A percentile compares a stretch with the other conserved stretches of the same genome.
Evolutionary conservation across 2,888 invertebrate genomes (phyloP).

Genomic region (Silvanus unidentatus): DNA sequence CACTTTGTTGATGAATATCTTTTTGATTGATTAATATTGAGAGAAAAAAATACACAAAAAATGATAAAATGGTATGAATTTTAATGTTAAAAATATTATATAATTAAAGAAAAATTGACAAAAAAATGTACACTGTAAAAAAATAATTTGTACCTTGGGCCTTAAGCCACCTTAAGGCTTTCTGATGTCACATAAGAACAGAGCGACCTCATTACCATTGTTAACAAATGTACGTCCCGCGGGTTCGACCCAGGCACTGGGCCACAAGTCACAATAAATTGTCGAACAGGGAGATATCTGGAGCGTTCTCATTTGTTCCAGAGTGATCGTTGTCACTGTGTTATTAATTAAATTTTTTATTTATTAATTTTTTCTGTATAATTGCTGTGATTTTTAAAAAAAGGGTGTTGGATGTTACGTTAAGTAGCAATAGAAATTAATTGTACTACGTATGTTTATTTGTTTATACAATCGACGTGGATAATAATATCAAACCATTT

Average conservation of each 20-base stretch:
- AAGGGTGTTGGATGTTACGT: slow-evolving; percentile 39
- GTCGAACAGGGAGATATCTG: slow-evolving; percentile 44
- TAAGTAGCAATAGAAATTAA: slow-evolving; percentile 29
- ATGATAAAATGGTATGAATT: too few relatives aligned
- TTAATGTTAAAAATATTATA: slow-evolving; percentile 1
- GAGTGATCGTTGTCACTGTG: slow-evolving; percentile 36
- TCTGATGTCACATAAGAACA: slow-evolving; percentile 27
- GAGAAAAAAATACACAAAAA: too few relatives aligned
- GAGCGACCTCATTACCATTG: slow-evolving; percentile 29
- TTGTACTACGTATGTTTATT: slow-evolving; percentile 9
- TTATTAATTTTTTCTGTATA: slow-evolving; percentile 33
- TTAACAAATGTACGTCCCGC: slow-evolving; percentile 30
- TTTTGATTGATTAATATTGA: background rate
- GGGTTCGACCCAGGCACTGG: slow-evolving; percentile 38
- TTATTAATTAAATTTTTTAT: slow-evolving; percentile 31
- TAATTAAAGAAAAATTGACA: slow-evolving; percentile 5
- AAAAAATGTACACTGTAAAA: slow-evolving; percentile 1
- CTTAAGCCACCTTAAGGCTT: slow-evolving; percentile 11
- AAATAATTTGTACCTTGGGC: slow-evolving; percentile 8
- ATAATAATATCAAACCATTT: slow-evolving; percentile 25
- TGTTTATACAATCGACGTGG: slow-evolving; percentile 22
- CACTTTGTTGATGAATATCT: slow-evolving; percentile 27
- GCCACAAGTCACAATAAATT: slow-evolving; percentile 33
- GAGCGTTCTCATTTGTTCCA: slow-evolving; percentile 34
- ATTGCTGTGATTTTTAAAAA: slow-evolving; percentile 44